Evolutionary conservation across 2,113 vertebrate genomes (phyloP).

Genomic region (Marcusenius ussheri): DNA sequence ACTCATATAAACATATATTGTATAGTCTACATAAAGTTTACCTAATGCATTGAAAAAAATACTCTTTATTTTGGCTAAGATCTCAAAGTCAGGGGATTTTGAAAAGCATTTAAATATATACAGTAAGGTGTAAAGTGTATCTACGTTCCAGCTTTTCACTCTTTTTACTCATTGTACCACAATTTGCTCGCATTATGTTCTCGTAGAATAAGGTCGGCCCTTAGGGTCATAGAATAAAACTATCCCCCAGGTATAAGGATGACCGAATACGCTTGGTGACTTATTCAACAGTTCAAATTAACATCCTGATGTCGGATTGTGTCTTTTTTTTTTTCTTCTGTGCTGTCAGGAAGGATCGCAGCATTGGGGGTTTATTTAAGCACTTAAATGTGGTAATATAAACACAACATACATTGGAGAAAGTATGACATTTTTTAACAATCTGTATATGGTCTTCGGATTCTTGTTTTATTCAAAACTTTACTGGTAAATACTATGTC

Average conservation of each 20-base stretch:
- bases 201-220: neutral
- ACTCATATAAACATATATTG: conserved; percentile 63
- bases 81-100: conserved; percentile 60
- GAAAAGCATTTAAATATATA: conserved; percentile 60
- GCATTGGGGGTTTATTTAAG: conserved; percentile 10
- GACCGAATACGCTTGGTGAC: neutral
- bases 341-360: neutral
- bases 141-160: conserved; percentile 49
- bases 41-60: conserved; percentile 54
- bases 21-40: conserved; percentile 58
- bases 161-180: conserved; percentile 42
- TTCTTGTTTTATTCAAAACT: neutral
- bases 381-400: conserved; percentile 10
- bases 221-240: conserved; percentile 10
- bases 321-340: neutral
- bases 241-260: neutral
- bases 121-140: conserved; percentile 60
- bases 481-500: neutral
- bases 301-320: neutral
- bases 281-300: conserved; percentile 3
- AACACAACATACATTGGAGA: neutral
- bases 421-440: conserved; percentile 7
- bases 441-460: neutral
- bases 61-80: conserved; percentile 69
- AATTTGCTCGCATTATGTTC: conserved; percentile 21